A percentile compares a stretch with the other conserved stretches of the same genome.
These are phyloP conservation scores for Emys orbicularis DNA, from an alignment of 2,797 vertebrate genomes.

Conservation along the genomic window DNA sequence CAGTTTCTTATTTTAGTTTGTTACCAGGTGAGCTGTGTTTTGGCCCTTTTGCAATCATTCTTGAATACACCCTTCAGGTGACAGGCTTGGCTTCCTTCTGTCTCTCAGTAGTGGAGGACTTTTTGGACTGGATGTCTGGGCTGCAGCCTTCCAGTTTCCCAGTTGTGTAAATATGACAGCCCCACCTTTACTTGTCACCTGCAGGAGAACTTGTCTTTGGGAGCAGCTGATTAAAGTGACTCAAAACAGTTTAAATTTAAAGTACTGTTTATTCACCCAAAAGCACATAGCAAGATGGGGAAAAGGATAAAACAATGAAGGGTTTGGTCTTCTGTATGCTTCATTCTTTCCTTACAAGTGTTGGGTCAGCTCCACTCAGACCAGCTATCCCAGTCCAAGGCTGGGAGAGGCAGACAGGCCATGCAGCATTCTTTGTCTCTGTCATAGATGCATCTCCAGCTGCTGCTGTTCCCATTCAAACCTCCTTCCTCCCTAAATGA, in stretches of 20 bases:
- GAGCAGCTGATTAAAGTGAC: too few species aligned
- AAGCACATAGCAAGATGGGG: neutral
- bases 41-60: neutral
- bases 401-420: neutral
- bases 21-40: neutral
- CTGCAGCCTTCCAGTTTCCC: neutral
- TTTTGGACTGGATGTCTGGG: neutral
- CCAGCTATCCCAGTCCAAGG: neutral
- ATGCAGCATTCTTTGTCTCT: neutral
- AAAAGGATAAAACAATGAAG: neutral
- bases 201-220: neutral
- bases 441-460: neutral
- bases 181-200: neutral
- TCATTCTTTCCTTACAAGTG: too few species aligned
- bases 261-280: neutral
- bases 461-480: neutral
- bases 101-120: neutral
- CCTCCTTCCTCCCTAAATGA: neutral
- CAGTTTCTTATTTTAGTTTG: neutral
- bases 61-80: neutral
- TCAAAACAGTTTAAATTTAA: too few species aligned
- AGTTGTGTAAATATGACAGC: rapidly evolving
- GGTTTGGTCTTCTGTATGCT: too few species aligned
- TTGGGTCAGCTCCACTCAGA: too few species aligned
- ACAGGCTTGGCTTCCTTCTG: neutral